A percentile compares a stretch with the other conserved stretches of the same genome.
Conservation (phyloP, 2,888 invertebrate species). For the Abrostola tripartita region DNA sequence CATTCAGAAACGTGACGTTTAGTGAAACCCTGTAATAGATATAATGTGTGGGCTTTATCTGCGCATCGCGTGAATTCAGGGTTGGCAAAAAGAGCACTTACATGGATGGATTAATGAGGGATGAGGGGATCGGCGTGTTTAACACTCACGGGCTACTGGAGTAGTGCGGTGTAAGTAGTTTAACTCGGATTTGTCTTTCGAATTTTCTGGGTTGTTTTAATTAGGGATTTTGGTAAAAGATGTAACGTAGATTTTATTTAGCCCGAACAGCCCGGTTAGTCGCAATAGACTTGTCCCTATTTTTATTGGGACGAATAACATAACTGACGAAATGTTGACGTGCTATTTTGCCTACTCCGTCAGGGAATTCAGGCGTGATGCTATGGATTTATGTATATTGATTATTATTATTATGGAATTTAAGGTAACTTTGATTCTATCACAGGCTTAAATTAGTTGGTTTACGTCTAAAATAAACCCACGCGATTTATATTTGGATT, state of each 20-base stretch:
- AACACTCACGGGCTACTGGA: slow-evolving; percentile 44
- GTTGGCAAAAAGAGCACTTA: slow-evolving; percentile 67
- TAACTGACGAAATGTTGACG: too few species aligned
- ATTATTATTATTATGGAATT: too few species aligned
- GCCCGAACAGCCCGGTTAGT: too few species aligned
- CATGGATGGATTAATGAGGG: slow-evolving; percentile 67
- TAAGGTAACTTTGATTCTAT: neutral
- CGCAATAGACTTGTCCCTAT: too few species aligned
- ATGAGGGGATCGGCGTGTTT: slow-evolving; percentile 56
- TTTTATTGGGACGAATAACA: too few species aligned
- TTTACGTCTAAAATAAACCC: neutral
- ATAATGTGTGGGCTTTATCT: slow-evolving; percentile 65
- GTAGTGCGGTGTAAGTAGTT: slow-evolving; percentile 20
- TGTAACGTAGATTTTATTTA: slow-evolving; percentile 6
- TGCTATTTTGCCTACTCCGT: too few species aligned
- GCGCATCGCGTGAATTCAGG: slow-evolving; percentile 62
- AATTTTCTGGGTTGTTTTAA: slow-evolving; percentile 13
- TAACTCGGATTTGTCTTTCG: slow-evolving; percentile 25
- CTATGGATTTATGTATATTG: too few species aligned
- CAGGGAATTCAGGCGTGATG: too few species aligned
- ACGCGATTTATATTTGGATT: neutral
- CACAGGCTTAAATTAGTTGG: neutral
- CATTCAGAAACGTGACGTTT: slow-evolving; percentile 45
- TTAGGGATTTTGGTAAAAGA: slow-evolving; percentile 16
- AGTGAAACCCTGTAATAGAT: slow-evolving; percentile 38